Base-by-base conservation (phyloP, 1,140 invertebrate genomes). In the Metaphire vulgaris region DNA sequence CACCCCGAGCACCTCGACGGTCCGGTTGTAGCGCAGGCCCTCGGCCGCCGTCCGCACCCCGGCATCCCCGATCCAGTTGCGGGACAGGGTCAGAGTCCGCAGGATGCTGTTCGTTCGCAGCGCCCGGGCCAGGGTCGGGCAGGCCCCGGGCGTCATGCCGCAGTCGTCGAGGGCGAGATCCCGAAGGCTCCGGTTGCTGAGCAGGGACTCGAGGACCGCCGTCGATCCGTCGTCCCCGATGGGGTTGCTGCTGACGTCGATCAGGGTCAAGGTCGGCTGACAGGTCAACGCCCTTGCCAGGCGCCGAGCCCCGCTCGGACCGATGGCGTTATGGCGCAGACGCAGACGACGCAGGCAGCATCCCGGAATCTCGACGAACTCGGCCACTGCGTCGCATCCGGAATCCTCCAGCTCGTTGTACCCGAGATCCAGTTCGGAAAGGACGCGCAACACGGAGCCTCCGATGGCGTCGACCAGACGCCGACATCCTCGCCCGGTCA, bases 121-220 rank as follows among this genome's bases (percentile, higher is more conserved):
- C 14, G 83, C 74, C 70, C 83, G 79, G 26, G 82, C 80, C 30
- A 85, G 69, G n/a, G 77, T 70, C 1, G 79, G 78, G 77, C 81
- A 83, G 2, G 81, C 83, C n/a, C 66, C 73, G 2, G 77, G 73
- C 1, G 82, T 83, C 16, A 85, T 79, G 16, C 81, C 82, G 79
- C 84, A 85, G 74, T 83, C 83, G 75, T 85, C 84, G 1, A 85
- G 74, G 77, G 81, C 82, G 1, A 85, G 29, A 14, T 84, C 83
- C 26, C 79, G 76, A 26, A 85, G 72, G 15, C 76, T 79, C 29
- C 80, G 76, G 79, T 85, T 85, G 72, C 78, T 31, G 70, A 80
- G 79, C 34, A 85, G 72, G 81, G 83, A 82, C 70, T 83, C 82
- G 15, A 79, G 79, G 1, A 85, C 32, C 69, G 75, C 67, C 21